Conservation (phyloP, 2,797 vertebrate genomes). For the Sebastes trivittatus region DNA sequence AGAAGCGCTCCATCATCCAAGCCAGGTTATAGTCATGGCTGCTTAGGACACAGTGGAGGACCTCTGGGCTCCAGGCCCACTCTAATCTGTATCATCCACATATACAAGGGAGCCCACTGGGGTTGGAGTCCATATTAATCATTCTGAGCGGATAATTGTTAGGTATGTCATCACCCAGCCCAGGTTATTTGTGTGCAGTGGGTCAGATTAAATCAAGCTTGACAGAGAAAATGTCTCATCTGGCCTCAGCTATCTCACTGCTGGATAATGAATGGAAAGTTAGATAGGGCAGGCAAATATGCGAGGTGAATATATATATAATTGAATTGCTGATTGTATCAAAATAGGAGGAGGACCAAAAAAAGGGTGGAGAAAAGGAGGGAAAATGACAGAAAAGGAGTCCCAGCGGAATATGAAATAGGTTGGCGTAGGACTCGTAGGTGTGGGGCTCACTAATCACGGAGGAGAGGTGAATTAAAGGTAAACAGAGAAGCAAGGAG, state of each 20-base stretch:
- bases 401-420: constrained; percentile 12
- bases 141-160: constrained; percentile 78
- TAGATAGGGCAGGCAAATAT: constrained; percentile 43
- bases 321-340: constrained; percentile 51
- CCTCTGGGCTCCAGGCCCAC: constrained; percentile 66
- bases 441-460: not conserved
- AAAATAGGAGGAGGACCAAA: constrained; percentile 31
- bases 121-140: constrained; percentile 74
- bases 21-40: constrained; percentile 71
- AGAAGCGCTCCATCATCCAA: constrained; percentile 50
- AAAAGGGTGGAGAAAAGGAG: constrained; percentile 1
- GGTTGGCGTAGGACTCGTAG: not conserved
- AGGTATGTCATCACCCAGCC: constrained; percentile 69
- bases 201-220: constrained; percentile 69
- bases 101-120: constrained; percentile 58
- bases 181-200: constrained; percentile 69
- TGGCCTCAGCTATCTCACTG: constrained; percentile 61
- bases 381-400: constrained; percentile 3
- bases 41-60: constrained; percentile 68
- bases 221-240: constrained; percentile 68
- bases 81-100: constrained; percentile 72
- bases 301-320: constrained; percentile 47
- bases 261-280: constrained; percentile 66
- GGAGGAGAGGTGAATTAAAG: constrained; percentile 4
- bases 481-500: not conserved